phyloP scores from a whole-genome alignment of 2,113 vertebrate genomes.

The Mobula birostris region DNA sequence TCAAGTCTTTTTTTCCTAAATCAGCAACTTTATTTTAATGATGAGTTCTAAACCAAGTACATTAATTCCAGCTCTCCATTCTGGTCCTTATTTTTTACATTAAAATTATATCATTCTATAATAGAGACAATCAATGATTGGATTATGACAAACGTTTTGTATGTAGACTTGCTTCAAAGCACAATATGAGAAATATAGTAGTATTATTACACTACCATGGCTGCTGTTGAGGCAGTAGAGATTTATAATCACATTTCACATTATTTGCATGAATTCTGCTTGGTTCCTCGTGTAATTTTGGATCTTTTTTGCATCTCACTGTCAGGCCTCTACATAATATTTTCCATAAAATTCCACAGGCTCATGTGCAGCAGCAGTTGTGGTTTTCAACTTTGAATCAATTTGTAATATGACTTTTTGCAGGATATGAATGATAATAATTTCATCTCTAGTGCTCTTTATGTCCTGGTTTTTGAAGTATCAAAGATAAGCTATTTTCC shows the following conservation, averaged over 20 bases:
- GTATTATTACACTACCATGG: no score
- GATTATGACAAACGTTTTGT: conserved; percentile 8
- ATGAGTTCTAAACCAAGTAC: neutral
- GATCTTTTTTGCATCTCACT: neutral
- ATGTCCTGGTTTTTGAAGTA: neutral
- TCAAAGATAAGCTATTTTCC: neutral
- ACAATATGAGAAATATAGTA: neutral
- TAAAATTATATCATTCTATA: neutral
- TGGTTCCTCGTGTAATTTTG: neutral
- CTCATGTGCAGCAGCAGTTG: neutral
- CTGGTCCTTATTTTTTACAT: neutral
- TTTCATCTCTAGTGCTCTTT: neutral
- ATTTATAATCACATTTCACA: neutral
- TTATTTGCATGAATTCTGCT: neutral
- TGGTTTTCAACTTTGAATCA: neutral
- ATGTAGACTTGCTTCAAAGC: neutral
- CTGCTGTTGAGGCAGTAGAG: neutral
- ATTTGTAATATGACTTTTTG: neutral
- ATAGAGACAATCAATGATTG: neutral
- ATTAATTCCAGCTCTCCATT: neutral
- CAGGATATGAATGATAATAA: neutral
- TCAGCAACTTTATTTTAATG: neutral
- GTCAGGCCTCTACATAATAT: neutral
- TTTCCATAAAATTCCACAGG: neutral
- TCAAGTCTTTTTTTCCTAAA: no score